These are phyloP conservation scores for Pterophyllum scalare DNA, from an alignment of 2,113 vertebrate species.

Conservation along the genomic window DNA sequence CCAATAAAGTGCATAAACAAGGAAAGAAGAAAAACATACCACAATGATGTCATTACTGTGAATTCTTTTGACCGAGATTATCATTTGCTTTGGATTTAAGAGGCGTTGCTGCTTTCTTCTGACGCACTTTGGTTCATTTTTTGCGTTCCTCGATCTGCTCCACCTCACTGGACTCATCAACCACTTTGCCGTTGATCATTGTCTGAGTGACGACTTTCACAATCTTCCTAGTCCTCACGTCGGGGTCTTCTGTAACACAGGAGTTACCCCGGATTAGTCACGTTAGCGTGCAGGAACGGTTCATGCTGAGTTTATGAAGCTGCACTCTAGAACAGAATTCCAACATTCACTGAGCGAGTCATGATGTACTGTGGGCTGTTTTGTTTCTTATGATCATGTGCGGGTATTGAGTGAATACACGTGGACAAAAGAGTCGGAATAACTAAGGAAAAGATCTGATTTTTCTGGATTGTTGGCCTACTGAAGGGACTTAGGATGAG, in stretches of 20 bases:
- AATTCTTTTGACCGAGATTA: too few relatives aligned
- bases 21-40: too few relatives aligned
- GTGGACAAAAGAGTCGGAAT: not conserved
- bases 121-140: slow-evolving; percentile 65
- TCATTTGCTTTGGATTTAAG: too few relatives aligned
- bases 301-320: not conserved
- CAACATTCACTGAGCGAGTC: not conserved
- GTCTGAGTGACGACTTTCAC: slow-evolving; percentile 86
- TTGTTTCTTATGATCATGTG: not conserved
- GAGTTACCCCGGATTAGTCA: not conserved
- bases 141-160: slow-evolving; percentile 82
- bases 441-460: not conserved
- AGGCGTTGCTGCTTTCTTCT: too few relatives aligned
- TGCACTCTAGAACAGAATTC: not conserved
- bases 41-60: too few relatives aligned
- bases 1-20: too few relatives aligned
- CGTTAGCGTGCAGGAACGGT: not conserved
- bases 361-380: not conserved
- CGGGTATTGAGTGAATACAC: not conserved
- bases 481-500: not conserved
- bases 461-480: not conserved
- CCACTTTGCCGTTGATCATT: slow-evolving; percentile 84
- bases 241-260: slow-evolving; percentile 78
- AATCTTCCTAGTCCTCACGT: slow-evolving; percentile 83
- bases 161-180: slow-evolving; percentile 83